Base-by-base conservation (phyloP, 2,797 vertebrate genomes). In the Chloroceryle inda region DNA sequence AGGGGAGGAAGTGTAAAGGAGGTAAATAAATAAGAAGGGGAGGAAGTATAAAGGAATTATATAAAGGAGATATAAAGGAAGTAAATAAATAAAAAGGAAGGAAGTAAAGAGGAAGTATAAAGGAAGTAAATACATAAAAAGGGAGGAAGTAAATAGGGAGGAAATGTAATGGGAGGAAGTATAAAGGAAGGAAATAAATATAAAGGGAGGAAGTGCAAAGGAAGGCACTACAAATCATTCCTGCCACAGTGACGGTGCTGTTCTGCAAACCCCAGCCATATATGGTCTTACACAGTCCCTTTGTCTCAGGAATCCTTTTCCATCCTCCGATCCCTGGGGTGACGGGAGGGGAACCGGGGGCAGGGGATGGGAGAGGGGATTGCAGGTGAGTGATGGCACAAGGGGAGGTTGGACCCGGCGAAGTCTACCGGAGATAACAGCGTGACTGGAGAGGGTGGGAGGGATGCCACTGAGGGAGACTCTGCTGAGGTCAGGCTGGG, bases 401-500 rank as follows among this genome's bases (percentile, higher is more conserved):
- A 24, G 23, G 11, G 26, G 45, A 73, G 71, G 19, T 21, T 0
- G 7, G 42, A 47, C 47, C n/a, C 0, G 1, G 78, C 31, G 58
- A 29, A 1, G 2, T 4, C n/a, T 6, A 21, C 53, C 33, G 14
- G 68, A 50, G 63, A 33, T 6, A 55, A 23, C 49, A 26, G 21
- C 3, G 0, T 19, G 82, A 64, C 31, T 6, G 2, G 56, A 21
- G 59, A 71, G 59, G 67, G 85, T 1, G 40, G 91, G 88, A 42
- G 53, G 82, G 84, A 50, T 1, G 2, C 33, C 40, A 21, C 50
- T 1, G 7, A 76, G 81, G 85, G 91, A 91, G 85, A 9, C 17
- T 45, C 74, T 38, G 69, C 61, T 89, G 91, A 93, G 93, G 82
- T 89, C 91, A 87, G 81, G 77, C 77, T 27, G 93, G 88, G 81